phyloP scores from a whole-genome alignment of 2,888 invertebrate genomes.

The Cenopis cana region DNA sequence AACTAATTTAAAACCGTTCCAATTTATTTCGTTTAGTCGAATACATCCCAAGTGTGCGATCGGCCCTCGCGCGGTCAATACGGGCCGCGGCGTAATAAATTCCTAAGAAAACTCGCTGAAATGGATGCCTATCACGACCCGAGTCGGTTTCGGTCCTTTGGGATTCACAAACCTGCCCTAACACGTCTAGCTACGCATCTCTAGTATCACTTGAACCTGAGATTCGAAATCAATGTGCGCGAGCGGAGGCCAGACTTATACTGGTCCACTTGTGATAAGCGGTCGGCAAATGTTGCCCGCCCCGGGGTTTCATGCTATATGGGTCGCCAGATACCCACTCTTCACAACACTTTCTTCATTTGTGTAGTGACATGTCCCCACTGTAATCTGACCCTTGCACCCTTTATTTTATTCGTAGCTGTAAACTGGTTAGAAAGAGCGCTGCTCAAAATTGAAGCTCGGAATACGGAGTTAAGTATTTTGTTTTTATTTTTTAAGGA shows the following conservation, averaged over 20 bases:
- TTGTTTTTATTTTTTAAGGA: constrained; percentile 15
- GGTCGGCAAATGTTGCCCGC: background rate
- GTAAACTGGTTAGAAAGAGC: background rate
- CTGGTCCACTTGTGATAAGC: background rate
- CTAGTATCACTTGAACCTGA: background rate
- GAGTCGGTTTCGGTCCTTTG: background rate
- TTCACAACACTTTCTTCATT: background rate
- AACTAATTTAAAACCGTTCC: background rate
- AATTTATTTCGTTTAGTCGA: background rate
- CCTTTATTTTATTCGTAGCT: background rate
- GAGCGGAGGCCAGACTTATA: background rate
- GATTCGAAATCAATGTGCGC: background rate
- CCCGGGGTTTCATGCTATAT: background rate
- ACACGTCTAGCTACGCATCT: background rate
- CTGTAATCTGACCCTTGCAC: background rate
- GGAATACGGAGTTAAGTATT: constrained; percentile 17
- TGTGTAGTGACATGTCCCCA: background rate
- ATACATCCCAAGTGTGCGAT: constrained; percentile 3
- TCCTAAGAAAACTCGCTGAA: constrained; percentile 47
- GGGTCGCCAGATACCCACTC: background rate
- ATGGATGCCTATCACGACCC: constrained; percentile 39
- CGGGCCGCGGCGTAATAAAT: constrained; percentile 52
- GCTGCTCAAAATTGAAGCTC: background rate
- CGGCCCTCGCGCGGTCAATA: constrained; percentile 45
- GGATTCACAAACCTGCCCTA: background rate